These are phyloP conservation scores for Aphelinus atriplicis DNA, from an alignment of 1,140 invertebrate genomes.

Conservation along the genomic window DNA sequence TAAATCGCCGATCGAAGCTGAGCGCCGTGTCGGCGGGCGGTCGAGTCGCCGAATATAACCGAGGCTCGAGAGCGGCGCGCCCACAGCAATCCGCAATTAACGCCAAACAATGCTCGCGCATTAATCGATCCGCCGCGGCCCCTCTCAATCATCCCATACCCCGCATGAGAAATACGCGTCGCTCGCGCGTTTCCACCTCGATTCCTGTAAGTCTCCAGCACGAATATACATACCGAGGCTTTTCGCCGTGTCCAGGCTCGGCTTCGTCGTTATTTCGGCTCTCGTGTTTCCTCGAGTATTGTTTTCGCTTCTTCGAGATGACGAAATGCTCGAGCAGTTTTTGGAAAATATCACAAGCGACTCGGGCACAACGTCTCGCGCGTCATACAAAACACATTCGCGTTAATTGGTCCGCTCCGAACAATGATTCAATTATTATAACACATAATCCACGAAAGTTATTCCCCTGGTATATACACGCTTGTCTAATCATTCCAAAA, in stretches of 20 bases:
- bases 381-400: too few relatives aligned
- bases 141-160: conserved; percentile 7
- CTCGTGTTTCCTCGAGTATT: too few relatives aligned
- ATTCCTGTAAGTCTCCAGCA: not conserved
- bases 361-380: too few relatives aligned
- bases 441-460: not conserved
- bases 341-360: too few relatives aligned
- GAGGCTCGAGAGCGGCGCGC: too few relatives aligned
- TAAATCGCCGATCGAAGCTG: not conserved
- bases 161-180: not conserved
- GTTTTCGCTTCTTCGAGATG: too few relatives aligned
- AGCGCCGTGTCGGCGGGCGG: conserved; percentile 37
- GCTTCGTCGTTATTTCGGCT: too few relatives aligned
- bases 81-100: conserved; percentile 45
- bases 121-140: conserved; percentile 30
- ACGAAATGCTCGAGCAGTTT: too few relatives aligned
- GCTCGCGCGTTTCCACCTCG: not conserved
- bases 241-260: not conserved
- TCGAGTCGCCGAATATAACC: conserved; percentile 41
- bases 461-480: not conserved
- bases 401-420: not conserved
- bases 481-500: conserved; percentile 20
- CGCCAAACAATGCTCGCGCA: conserved; percentile 49
- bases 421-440: conserved; percentile 11
- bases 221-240: not conserved